Conservation (phyloP, 2,888 invertebrate species). For the Agrilus biguttatus region DNA sequence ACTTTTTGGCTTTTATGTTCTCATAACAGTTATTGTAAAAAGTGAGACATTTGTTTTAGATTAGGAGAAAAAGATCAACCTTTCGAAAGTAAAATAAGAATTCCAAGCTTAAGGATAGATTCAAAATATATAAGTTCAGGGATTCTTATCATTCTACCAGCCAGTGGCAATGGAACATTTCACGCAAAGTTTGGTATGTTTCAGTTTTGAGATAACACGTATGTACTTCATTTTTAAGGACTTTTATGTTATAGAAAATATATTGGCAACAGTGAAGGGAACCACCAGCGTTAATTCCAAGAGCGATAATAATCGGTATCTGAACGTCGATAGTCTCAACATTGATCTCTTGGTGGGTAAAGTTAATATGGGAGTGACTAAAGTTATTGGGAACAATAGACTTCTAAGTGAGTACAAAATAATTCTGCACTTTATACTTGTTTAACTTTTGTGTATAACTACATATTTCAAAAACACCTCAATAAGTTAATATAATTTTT, state of each 20-base stretch:
- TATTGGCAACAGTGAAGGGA: slow-evolving; percentile 43
- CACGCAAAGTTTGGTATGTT: slow-evolving; percentile 43
- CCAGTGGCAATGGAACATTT: slow-evolving; percentile 56
- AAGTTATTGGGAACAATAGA: slow-evolving; percentile 52
- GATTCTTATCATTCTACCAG: slow-evolving; percentile 52
- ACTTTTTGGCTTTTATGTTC: not conserved
- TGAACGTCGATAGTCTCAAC: slow-evolving; percentile 46
- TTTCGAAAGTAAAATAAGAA: slow-evolving; percentile 46
- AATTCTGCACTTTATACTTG: not conserved
- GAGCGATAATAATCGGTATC: slow-evolving; percentile 35
- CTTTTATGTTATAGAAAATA: slow-evolving; percentile 33
- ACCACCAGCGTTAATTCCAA: slow-evolving; percentile 34
- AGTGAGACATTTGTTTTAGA: slow-evolving; percentile 19
- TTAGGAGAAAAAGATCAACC: slow-evolving; percentile 45
- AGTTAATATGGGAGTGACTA: slow-evolving; percentile 47
- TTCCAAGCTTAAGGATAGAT: slow-evolving; percentile 50
- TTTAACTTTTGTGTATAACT: not conserved
- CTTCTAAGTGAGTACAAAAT: slow-evolving; percentile 44
- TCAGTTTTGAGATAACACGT: not conserved
- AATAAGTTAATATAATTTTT: not conserved
- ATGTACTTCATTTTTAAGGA: not conserved
- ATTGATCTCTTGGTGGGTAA: slow-evolving; percentile 46
- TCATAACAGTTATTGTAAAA: not conserved
- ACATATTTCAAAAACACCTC: not conserved
- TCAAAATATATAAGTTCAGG: slow-evolving; percentile 55